phyloP scores from a whole-genome alignment of 1,140 invertebrate genomes.

The Grapholita molesta region DNA sequence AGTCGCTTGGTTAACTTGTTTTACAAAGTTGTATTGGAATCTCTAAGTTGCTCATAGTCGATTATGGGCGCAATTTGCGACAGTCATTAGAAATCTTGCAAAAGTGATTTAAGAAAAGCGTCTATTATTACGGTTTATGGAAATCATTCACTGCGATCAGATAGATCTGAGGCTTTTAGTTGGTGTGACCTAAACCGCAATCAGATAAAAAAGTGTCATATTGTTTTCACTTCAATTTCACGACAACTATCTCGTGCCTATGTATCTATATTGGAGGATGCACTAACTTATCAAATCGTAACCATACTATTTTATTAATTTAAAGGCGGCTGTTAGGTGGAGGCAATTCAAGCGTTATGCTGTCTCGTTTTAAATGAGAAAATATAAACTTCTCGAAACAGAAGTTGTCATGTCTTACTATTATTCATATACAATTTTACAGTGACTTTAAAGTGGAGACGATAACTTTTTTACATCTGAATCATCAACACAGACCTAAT shows the following conservation, averaged over 20 bases:
- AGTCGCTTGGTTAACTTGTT: neutral
- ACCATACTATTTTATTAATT: no score
- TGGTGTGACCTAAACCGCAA: neutral
- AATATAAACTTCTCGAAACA: neutral
- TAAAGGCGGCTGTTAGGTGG: no score
- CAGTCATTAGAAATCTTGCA: conserved; percentile 11
- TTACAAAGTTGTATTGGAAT: neutral
- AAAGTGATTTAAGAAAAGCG: neutral
- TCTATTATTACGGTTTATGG: conserved; percentile 2
- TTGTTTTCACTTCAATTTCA: no score
- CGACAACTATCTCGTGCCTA: no score
- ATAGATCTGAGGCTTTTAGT: neutral
- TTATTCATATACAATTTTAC: neutral
- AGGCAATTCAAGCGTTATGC: neutral
- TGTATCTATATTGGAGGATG: no score
- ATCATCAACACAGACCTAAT: no score
- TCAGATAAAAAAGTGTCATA: neutral
- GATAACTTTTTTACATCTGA: no score
- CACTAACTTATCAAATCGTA: no score
- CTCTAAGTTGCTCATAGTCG: neutral
- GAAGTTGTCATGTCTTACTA: neutral
- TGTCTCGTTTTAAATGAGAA: neutral
- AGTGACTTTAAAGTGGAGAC: no score
- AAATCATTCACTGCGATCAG: conserved; percentile 6
- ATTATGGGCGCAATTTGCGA: conserved; percentile 11